These are phyloP conservation scores for Thaumatotibia leucotreta DNA, from an alignment of 1,140 invertebrate species.

Conservation along the genomic window DNA sequence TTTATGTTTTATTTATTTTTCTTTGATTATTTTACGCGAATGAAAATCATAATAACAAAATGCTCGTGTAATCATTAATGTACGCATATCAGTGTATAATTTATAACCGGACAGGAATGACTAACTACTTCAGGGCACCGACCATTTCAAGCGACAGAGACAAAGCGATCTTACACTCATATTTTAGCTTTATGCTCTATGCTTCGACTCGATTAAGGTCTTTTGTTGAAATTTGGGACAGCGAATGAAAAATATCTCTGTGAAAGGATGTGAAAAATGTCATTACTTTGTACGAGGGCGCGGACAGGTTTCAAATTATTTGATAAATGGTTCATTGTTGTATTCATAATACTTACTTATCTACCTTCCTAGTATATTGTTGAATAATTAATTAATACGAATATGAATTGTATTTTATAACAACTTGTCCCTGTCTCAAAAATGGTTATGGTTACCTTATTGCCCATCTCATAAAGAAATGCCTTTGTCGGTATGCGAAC, in stretches of 20 bases:
- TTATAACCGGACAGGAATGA: background rate
- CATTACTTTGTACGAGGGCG: background rate
- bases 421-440: too few species aligned
- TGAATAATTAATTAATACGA: too few species aligned
- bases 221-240: conserved; percentile 4
- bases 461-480: too few species aligned
- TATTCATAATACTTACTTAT: background rate
- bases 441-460: too few species aligned
- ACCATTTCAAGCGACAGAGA: background rate
- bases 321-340: background rate
- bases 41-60: background rate
- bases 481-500: too few species aligned
- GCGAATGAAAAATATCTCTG: conserved; percentile 1
- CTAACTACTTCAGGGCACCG: background rate
- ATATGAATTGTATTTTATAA: too few species aligned
- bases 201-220: conserved; percentile 1
- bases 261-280: conserved; percentile 7
- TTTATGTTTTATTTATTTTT: too few species aligned
- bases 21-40: too few species aligned
- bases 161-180: conserved; percentile 2
- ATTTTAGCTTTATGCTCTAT: conserved; percentile 3
- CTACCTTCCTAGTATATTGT: background rate
- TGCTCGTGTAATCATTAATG: background rate
- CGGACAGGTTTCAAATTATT: background rate
- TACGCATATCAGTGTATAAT: background rate